Evolutionary conservation across 2,888 invertebrate genomes (phyloP).

Genomic region (Macrostomum cliftonense): DNA sequence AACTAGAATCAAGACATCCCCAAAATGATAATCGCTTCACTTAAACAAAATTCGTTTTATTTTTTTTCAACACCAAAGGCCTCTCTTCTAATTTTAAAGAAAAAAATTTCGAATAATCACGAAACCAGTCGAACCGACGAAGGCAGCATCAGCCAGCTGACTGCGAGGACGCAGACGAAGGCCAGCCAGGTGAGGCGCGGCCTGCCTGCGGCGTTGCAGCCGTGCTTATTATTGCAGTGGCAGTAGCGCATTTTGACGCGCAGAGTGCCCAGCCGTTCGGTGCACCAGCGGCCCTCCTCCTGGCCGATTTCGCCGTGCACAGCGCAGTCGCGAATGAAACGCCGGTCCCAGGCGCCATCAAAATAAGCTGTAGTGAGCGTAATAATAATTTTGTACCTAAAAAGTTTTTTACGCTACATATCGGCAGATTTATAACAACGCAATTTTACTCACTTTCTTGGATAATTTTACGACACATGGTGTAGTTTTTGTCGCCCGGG

Average conservation of each 20-base stretch:
- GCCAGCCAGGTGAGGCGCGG: too few relatives aligned
- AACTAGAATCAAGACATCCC: too few relatives aligned
- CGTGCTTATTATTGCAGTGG: conserved; percentile 37
- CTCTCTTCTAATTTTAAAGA: too few relatives aligned
- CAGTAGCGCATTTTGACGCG: conserved; percentile 33
- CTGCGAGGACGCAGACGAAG: too few relatives aligned
- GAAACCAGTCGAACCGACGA: too few relatives aligned
- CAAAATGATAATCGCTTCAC: too few relatives aligned
- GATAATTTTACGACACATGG: conserved; percentile 60
- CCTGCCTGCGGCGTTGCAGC: conserved; percentile 25
- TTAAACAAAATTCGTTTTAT: too few relatives aligned
- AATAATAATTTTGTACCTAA: neutral
- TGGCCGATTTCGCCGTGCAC: conserved; percentile 27
- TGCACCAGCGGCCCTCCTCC: conserved; percentile 30
- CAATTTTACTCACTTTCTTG: conserved; percentile 59
- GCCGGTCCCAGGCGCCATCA: conserved; percentile 31
- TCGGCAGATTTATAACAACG: too few relatives aligned
- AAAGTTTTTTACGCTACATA: neutral
- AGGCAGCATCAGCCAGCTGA: too few relatives aligned
- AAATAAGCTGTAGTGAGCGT: conserved; percentile 24
- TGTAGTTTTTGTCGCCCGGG: conserved; percentile 43
- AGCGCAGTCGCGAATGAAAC: conserved; percentile 37
- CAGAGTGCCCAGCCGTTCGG: conserved; percentile 32
- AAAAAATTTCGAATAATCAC: too few relatives aligned
- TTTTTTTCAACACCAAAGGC: too few relatives aligned